These are phyloP conservation scores for Nipponia nippon DNA, from an alignment of 2,113 vertebrate genomes.

Conservation along the genomic window DNA sequence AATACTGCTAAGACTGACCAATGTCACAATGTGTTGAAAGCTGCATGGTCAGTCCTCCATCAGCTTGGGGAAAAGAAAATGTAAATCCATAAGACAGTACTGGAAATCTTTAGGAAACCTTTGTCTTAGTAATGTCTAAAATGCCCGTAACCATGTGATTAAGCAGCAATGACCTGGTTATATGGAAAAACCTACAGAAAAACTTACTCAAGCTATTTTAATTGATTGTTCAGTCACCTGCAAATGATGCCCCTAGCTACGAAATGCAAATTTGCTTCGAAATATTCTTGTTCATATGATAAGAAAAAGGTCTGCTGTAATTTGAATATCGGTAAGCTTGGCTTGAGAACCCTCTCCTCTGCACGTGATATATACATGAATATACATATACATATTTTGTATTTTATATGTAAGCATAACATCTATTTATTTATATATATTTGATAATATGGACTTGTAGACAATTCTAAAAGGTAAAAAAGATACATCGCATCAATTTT, in stretches of 20 bases:
- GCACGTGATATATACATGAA: background rate
- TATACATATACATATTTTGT: accelerated
- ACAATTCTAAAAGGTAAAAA: background rate
- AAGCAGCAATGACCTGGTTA: background rate
- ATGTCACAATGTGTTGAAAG: accelerated
- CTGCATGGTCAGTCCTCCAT: background rate
- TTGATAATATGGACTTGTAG: background rate
- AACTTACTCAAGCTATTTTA: background rate
- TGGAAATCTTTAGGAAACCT: background rate
- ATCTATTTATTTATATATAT: background rate
- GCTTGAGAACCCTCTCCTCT: background rate
- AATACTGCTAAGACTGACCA: background rate
- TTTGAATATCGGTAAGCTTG: background rate
- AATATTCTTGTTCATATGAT: background rate
- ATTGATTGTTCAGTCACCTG: constrained; percentile 58
- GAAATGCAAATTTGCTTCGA: background rate
- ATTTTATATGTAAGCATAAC: background rate
- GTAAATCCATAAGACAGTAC: background rate
- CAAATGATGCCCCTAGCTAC: constrained; percentile 29
- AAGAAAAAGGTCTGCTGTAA: background rate
- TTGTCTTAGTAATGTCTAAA: background rate
- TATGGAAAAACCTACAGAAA: background rate
- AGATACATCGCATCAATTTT: background rate
- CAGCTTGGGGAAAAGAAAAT: background rate
- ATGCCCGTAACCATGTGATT: background rate